Evolutionary conservation across 2,797 vertebrate genomes (phyloP), one percentile per base, ranked within the genome.

Genomic region (Loris lydekkerianus): DNA sequence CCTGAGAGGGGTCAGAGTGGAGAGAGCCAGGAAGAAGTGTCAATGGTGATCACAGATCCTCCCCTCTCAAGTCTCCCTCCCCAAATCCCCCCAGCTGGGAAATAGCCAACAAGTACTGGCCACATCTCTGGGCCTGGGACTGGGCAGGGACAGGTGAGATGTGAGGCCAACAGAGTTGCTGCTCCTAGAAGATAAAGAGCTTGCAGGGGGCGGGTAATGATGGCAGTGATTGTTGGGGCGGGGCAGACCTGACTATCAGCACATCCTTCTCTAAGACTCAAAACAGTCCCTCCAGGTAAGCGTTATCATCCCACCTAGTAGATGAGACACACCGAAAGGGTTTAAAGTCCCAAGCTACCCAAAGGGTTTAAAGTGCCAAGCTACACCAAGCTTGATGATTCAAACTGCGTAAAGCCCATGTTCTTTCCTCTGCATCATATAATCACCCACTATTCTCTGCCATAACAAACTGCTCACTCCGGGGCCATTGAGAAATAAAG

Each of bases 181-280:
- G 53, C 7, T 43, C 75, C 76, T 69, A 15, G 5, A 13, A 7
- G 31, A 7, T 7, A 25, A 78, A 75, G 31, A 67, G 29, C 3
- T 15, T 81, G 49, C 10, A 40, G 58, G 29, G 43, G 40, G 0
- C 14, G 5, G 17, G 37, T 13, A 34, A 27, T 14, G 37, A 72
- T 0, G n/a, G 34, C 5, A 11, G 53, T 2, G 1, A 25, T 0
- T 4, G 3, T 20, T 20, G 11, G 21, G 58, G 3, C 20, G 8
- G 5, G 10, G 6, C 13, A 40, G 46, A 29, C 61, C 6, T 13
- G 40, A 40, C 37, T 10, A 0, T 15, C 73, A 1, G n/a, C n/a
- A 58, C 4, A 4, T 18, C 65, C 73, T 34, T 77, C 49, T 14
- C 84, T 37, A 70, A 77, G 14, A 72, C 29, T 58, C 53, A 4